Percentiles rank a stretch among this genome's conserved stretches.
Conservation (phyloP, 2,888 invertebrate genomes). For the Hyposoter dolosus region DNA sequence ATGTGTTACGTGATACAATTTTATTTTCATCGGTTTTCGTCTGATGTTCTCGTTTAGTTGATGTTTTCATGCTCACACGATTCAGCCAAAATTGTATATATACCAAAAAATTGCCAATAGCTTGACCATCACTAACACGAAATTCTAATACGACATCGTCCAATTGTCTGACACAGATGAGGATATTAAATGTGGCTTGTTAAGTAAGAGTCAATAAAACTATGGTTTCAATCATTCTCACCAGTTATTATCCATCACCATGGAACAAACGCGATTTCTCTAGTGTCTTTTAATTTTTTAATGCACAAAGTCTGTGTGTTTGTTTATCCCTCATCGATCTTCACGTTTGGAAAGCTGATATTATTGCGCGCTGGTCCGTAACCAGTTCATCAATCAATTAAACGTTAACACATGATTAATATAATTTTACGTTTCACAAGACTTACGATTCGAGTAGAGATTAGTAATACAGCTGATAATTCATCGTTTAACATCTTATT, state of each 20-base stretch:
- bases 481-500: slow-evolving; percentile 53
- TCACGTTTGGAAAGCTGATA: slow-evolving; percentile 44
- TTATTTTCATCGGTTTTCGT: slow-evolving; percentile 36
- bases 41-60: slow-evolving; percentile 25
- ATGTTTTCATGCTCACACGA: slow-evolving; percentile 22
- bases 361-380: slow-evolving; percentile 50
- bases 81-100: slow-evolving; percentile 30
- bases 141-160: slow-evolving; percentile 59
- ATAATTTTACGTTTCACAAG: slow-evolving; percentile 66
- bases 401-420: slow-evolving; percentile 66
- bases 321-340: slow-evolving; percentile 33
- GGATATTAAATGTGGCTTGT: slow-evolving; percentile 43
- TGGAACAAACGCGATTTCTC: slow-evolving; percentile 12
- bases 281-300: neutral
- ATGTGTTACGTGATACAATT: slow-evolving; percentile 82
- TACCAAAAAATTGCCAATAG: slow-evolving; percentile 51
- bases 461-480: slow-evolving; percentile 65
- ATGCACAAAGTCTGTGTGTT: slow-evolving; percentile 29
- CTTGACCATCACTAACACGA: slow-evolving; percentile 55
- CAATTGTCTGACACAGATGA: slow-evolving; percentile 54
- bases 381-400: slow-evolving; percentile 60
- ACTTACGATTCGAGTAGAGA: slow-evolving; percentile 66
- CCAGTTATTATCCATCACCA: slow-evolving; percentile 1
- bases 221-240: slow-evolving; percentile 35
- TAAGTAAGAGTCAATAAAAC: slow-evolving; percentile 31